Evolutionary conservation across 2,113 vertebrate genomes (phyloP).

Genomic region (Myiagra hebetior): DNA sequence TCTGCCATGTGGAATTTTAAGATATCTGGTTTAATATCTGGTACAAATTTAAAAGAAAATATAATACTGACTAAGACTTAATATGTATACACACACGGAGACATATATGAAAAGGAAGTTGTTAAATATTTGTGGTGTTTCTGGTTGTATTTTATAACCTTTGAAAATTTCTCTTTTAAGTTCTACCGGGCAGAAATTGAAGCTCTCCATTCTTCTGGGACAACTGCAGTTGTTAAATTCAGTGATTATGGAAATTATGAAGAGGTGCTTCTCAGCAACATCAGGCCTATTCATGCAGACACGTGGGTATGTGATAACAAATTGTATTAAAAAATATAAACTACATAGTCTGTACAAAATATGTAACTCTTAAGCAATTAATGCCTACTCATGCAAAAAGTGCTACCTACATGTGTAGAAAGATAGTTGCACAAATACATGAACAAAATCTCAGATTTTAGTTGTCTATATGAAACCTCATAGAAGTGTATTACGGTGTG

Average conservation of each 20-base stretch:
- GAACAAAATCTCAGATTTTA: background rate
- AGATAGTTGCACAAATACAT: background rate
- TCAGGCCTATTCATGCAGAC: slow-evolving; percentile 86
- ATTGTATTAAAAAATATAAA: slow-evolving; percentile 67
- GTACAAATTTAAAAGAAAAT: background rate
- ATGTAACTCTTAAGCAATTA: slow-evolving; percentile 28
- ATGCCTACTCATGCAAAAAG: background rate
- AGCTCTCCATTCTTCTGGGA: slow-evolving; percentile 94
- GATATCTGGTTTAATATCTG: background rate
- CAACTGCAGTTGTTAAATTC: slow-evolving; percentile 96
- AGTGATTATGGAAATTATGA: slow-evolving; percentile 98
- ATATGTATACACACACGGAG: rapidly evolving
- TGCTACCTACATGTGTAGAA: background rate
- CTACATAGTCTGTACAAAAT: slow-evolving; percentile 51
- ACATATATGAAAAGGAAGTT: background rate
- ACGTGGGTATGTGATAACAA: slow-evolving; percentile 84
- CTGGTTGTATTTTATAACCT: background rate
- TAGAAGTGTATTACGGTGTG: background rate
- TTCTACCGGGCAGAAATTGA: slow-evolving; percentile 95
- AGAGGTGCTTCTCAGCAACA: slow-evolving; percentile 95
- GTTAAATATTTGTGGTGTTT: background rate
- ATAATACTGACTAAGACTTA: background rate
- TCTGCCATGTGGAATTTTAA: background rate
- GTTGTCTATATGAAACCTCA: slow-evolving; percentile 16
- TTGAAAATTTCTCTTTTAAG: slow-evolving; percentile 72